Evolutionary conservation across 1,140 invertebrate species (phyloP).

Genomic region (Gonioctena quinquepunctata): DNA sequence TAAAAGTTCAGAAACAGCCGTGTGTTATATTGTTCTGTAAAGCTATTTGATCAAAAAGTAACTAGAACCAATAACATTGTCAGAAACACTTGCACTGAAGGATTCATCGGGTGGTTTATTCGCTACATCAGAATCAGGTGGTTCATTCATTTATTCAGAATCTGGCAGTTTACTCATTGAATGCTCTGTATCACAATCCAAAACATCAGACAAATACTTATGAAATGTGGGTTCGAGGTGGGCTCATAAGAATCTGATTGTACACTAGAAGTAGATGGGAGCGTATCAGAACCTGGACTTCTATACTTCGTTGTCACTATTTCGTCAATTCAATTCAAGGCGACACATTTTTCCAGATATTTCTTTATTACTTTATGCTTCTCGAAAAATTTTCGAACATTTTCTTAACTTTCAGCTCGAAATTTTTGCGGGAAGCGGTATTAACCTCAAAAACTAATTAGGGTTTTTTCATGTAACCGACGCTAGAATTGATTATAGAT

Average conservation of each 20-base stretch:
- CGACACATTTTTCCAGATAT: too few species aligned
- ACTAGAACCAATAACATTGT: not conserved
- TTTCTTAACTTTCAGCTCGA: too few species aligned
- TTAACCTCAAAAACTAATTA: too few species aligned
- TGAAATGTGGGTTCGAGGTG: constrained; percentile 7
- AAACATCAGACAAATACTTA: not conserved
- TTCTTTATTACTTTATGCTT: too few species aligned
- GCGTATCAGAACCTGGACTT: not conserved
- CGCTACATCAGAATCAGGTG: not conserved
- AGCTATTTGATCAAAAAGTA: constrained; percentile 7
- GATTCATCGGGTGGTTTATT: not conserved
- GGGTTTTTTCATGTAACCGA: too few species aligned
- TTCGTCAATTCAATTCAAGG: constrained; percentile 4
- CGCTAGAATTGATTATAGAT: too few species aligned
- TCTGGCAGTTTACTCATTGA: too few species aligned
- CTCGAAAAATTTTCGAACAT: too few species aligned
- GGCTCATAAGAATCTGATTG: constrained; percentile 5
- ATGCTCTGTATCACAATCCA: constrained; percentile 1
- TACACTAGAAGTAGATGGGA: constrained; percentile 3
- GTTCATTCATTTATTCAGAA: too few species aligned
- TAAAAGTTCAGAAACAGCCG: not conserved
- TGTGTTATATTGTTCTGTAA: constrained; percentile 4
- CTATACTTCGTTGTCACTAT: not conserved
- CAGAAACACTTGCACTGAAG: not conserved
- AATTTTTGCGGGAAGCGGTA: too few species aligned